Evolutionary conservation across 2,797 vertebrate genomes (phyloP), one percentile per base, ranked within the genome.

Genomic region (Gila robusta): DNA sequence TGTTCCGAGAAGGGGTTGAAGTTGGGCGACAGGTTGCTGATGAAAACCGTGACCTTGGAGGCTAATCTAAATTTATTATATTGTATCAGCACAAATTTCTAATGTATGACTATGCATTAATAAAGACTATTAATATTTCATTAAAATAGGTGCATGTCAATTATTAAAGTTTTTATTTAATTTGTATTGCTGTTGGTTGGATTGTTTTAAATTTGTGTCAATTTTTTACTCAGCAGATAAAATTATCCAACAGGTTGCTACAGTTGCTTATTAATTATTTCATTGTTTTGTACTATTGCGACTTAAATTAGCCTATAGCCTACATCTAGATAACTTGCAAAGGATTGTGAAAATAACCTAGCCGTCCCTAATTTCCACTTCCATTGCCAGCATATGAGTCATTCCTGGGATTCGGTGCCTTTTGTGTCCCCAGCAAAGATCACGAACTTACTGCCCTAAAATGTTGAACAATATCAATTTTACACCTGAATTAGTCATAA

Each of bases 31-130:
- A 81, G 79, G 32, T 69, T 81, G 64, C 5, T 81, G 66, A 81
- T 39, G n/a, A 82, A 82, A 82, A 82, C 67, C 67, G 35, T 82
- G 49, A 82, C 67, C 49, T 72, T 82, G 80, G 54, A 82, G 21
- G 35, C 10, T 44, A 3, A 2, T 26, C n/a, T 32, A 28, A 17
- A 32, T 32, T 1, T 66, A 32, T n/a, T 56, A 21, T 37, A 4
- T n/a, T 37, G 19, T 28, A 66, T 35, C 39, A 23, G 17, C 28
- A 21, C 9, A 5, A 71, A 37, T 23, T 19, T 1, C 23, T 37
- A 41, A 37, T 19, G 47, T 54, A 11, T 67, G 28, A 12, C 26
- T 16, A 64, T 32, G 59, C 10, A 47, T 80, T 80, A 66, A 7
- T 6, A 17, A 47, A 47, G 9, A 32, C 5, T 2, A 2, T 47